Evolutionary conservation across 2,888 invertebrate genomes (phyloP), one percentile per base, ranked within the genome.

Genomic region (Amiota minor): DNA sequence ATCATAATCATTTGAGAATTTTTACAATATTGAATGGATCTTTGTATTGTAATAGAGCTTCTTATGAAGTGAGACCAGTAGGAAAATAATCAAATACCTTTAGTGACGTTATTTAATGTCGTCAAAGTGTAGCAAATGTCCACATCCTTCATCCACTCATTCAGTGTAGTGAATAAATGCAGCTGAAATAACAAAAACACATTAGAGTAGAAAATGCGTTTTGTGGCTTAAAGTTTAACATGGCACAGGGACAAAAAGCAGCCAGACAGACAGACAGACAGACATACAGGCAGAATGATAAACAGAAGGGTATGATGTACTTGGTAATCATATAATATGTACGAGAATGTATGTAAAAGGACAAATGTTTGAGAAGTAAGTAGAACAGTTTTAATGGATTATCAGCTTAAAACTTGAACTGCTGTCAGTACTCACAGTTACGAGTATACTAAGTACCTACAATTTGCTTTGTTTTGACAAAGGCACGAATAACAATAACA

Each of bases 171-270:
- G 35, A 62, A 62, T 45, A 11, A 35, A 18, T 20, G 62, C 62
- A 62, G 62, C 62, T 62, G 62, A 23, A 62, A 62, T 62, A 62
- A 62, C 16, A 62, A 45, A 62, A 62, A 35, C 35, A 62, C 62
- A 62, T 62, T 62, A 62, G 35, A 35, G 35, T 45, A 12, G 62
- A 45, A 62, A 62, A 35, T 62, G 62, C 45, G 35, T 23, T 14
- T 62, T 45, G 62, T 45, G 62, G 14, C 14, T 14, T 14, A 62
- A 62, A 45, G 62, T 59, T 59, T 59, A 20, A 59, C 35, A 59
- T n/a, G 59, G 62, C 35, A 14, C 11, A 62, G 9, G 62, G 11
- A 16, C 6, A 61, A 23, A 8, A 4, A 35, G 16, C 53, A 53
- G 53, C 4, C 53, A n/a, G 9, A 53, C 53, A 53, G n/a, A 53